phyloP scores from a whole-genome alignment of 2,797 vertebrate species.

The Sciurus carolinensis region DNA sequence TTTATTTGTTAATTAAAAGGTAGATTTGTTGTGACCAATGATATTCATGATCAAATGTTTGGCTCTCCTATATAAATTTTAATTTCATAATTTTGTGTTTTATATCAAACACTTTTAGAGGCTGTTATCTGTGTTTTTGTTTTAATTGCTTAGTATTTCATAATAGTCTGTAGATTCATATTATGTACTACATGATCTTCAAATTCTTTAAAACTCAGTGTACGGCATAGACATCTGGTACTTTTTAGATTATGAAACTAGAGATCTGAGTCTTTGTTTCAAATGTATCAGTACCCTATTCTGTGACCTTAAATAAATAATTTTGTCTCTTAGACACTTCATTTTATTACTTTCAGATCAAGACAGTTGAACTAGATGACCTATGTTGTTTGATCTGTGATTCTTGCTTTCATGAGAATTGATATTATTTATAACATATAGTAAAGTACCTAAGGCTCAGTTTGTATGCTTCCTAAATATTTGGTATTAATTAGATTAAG shows the following conservation, averaged over 20 bases:
- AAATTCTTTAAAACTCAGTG: neutral
- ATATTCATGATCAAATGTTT: slow-evolving; percentile 25
- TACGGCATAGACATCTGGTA: neutral
- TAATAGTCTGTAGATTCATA: neutral
- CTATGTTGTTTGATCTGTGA: neutral
- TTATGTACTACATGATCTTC: neutral
- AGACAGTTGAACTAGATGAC: neutral
- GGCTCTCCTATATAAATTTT: neutral
- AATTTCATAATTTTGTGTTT: slow-evolving; percentile 37
- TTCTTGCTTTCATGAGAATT: slow-evolving; percentile 45
- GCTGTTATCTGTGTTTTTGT: neutral
- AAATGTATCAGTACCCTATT: neutral
- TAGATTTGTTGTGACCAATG: slow-evolving; percentile 17
- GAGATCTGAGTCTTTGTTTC: neutral
- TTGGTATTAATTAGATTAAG: neutral
- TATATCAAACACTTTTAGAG: neutral
- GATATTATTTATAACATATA: neutral
- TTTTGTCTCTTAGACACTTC: neutral
- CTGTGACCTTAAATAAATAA: neutral
- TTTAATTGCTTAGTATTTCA: slow-evolving; percentile 45
- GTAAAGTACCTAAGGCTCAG: neutral
- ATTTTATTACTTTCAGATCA: slow-evolving; percentile 60
- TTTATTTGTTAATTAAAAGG: neutral
- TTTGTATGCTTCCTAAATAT: neutral
- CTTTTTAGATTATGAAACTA: neutral